A percentile compares a stretch with the other conserved stretches of the same genome.
Evolutionary conservation across 2,888 invertebrate genomes (phyloP).

Genomic region (Hypena proboscidalis): DNA sequence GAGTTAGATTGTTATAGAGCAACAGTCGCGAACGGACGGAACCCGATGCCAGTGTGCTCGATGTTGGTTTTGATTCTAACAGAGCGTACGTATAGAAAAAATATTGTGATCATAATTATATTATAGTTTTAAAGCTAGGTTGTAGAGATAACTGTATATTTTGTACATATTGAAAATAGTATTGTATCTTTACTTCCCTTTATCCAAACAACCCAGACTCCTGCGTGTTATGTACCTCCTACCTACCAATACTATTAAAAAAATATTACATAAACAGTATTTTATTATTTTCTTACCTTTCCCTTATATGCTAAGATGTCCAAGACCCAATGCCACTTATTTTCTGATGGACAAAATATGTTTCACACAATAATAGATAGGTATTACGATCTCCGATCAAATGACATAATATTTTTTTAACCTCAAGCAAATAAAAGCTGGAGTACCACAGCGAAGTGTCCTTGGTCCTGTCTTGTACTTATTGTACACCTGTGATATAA

Average conservation of each 20-base stretch:
- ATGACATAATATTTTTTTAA: no score
- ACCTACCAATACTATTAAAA: constrained; percentile 87
- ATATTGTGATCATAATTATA: constrained; percentile 86
- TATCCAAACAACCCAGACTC: constrained; percentile 84
- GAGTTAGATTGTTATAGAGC: constrained; percentile 68
- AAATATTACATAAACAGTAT: constrained; percentile 80
- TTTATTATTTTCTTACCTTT: constrained; percentile 46
- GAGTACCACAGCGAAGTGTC: no score
- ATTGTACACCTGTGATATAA: no score
- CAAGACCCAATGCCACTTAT: no score
- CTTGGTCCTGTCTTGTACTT: no score
- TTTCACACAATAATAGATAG: no score
- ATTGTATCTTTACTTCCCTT: constrained; percentile 85
- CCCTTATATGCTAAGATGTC: not conserved
- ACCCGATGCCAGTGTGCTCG: constrained; percentile 50
- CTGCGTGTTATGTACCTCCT: constrained; percentile 86
- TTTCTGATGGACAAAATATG: no score
- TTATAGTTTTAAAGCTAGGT: constrained; percentile 80
- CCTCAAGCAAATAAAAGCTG: no score
- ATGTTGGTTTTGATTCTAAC: constrained; percentile 64
- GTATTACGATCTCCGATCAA: no score
- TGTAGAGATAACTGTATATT: constrained; percentile 83
- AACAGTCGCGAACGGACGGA: constrained; percentile 64
- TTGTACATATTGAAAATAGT: constrained; percentile 86
- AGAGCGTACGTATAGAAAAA: constrained; percentile 79